Percentiles rank a stretch among this genome's conserved stretches.
Evolutionary conservation across 2,888 invertebrate genomes (phyloP).

Genomic region (Agonopterix alstromeriana): DNA sequence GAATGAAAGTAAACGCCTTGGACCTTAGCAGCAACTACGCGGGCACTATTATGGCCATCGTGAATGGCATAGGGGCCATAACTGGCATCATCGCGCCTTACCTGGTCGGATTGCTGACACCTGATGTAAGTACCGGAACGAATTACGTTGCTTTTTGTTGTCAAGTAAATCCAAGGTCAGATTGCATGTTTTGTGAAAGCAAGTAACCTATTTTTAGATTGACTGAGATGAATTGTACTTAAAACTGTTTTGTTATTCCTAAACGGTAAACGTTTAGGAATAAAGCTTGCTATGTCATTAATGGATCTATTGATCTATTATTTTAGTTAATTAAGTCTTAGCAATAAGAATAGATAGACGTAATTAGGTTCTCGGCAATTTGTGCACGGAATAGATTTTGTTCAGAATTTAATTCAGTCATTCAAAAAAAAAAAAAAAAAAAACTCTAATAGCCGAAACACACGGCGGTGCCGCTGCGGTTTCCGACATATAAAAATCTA

Average conservation of each 20-base stretch:
- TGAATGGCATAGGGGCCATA: slow-evolving; percentile 83
- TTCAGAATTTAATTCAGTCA: no score
- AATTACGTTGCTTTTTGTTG: background rate
- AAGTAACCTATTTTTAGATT: slow-evolving; percentile 1
- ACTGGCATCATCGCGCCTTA: slow-evolving; percentile 83
- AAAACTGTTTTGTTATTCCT: background rate
- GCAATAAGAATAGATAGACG: no score
- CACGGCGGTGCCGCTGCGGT: no score
- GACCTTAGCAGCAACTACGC: slow-evolving; percentile 82
- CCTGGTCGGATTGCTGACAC: slow-evolving; percentile 80
- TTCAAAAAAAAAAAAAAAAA: no score
- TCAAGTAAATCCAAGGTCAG: background rate
- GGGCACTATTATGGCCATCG: slow-evolving; percentile 81
- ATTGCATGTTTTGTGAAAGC: background rate
- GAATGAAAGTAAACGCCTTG: slow-evolving; percentile 82
- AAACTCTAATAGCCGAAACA: no score
- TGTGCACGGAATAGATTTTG: no score
- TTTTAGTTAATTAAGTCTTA: no score
- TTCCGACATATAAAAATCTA: no score
- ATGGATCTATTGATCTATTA: no score
- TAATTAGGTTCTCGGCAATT: no score
- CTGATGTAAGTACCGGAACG: slow-evolving; percentile 69
- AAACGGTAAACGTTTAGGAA: no score
- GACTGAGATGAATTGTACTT: background rate
- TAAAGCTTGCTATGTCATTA: no score